Percentiles rank a stretch among this genome's conserved stretches.
phyloP scores from a whole-genome alignment of 2,888 invertebrate species.

The Zelleria hepariella region DNA sequence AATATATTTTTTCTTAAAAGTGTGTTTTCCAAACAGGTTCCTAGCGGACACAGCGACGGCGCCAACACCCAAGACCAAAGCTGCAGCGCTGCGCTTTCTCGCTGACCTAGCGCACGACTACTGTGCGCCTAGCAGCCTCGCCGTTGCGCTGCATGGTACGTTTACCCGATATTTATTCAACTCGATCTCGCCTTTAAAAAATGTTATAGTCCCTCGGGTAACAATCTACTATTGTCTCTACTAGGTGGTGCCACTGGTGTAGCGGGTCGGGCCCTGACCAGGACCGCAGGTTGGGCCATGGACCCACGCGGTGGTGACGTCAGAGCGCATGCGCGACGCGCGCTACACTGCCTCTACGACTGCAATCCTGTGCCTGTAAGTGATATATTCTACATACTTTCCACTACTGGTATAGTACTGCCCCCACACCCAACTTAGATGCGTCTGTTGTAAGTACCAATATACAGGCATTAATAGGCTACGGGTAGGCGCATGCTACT shows the following conservation, averaged over 20 bases:
- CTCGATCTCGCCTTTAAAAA: background rate
- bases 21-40: constrained; percentile 68
- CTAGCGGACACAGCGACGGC: constrained; percentile 94
- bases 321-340: constrained; percentile 77
- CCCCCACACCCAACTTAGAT: too few relatives aligned
- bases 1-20: background rate
- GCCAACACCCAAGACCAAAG: constrained; percentile 86
- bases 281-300: constrained; percentile 79
- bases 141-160: constrained; percentile 53
- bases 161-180: background rate
- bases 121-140: constrained; percentile 64
- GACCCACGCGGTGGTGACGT: constrained; percentile 80
- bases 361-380: constrained; percentile 82
- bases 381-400: too few relatives aligned
- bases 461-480: too few relatives aligned
- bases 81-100: constrained; percentile 82
- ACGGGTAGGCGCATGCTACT: too few relatives aligned
- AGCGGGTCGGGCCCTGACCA: constrained; percentile 78
- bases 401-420: too few relatives aligned
- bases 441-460: too few relatives aligned
- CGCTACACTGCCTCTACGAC: constrained; percentile 88
- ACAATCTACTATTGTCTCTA: constrained; percentile 37
- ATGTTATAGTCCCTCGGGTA: too few relatives aligned
- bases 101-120: constrained; percentile 77
- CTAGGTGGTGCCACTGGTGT: constrained; percentile 64